phyloP scores from a whole-genome alignment of 2,888 invertebrate species.

The Campopleginae sp. region DNA sequence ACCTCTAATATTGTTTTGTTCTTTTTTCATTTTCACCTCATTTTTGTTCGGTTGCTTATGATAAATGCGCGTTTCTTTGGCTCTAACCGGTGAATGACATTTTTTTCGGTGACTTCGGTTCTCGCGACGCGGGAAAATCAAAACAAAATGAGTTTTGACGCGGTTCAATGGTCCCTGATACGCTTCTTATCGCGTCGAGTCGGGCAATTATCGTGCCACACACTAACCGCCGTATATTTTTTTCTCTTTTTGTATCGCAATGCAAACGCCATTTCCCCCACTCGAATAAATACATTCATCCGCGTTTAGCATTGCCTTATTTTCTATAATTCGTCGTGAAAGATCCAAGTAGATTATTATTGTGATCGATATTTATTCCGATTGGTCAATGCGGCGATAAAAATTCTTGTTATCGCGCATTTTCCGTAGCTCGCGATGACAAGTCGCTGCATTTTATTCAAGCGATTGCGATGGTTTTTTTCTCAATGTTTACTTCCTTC shows the following conservation, averaged over 20 bases:
- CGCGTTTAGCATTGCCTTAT: background rate
- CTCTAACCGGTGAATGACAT: background rate
- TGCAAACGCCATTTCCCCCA: background rate
- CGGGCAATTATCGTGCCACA: slow-evolving; percentile 58
- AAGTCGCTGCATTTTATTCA: background rate
- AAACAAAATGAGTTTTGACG: slow-evolving; percentile 56
- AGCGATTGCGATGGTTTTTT: background rate
- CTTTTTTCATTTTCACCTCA: background rate
- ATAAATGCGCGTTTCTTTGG: too few species aligned
- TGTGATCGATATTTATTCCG: slow-evolving; percentile 18
- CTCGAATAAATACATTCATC: background rate
- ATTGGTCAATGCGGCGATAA: background rate
- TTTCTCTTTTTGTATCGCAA: slow-evolving; percentile 28
- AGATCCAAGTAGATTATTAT: slow-evolving; percentile 6
- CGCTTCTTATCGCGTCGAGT: slow-evolving; percentile 74
- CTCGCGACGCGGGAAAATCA: slow-evolving; percentile 70
- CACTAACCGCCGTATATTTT: slow-evolving; percentile 34
- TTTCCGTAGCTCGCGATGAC: background rate
- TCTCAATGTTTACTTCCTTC: background rate
- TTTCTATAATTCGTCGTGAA: slow-evolving; percentile 7
- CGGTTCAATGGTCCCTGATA: slow-evolving; percentile 75
- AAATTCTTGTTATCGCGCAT: background rate
- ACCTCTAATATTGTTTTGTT: background rate
- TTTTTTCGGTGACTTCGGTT: slow-evolving; percentile 37
- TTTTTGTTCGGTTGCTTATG: background rate